Evolutionary conservation across 1,140 invertebrate species (phyloP), one percentile per base, ranked within the genome.

Genomic region (Papilio polyxenes): DNA sequence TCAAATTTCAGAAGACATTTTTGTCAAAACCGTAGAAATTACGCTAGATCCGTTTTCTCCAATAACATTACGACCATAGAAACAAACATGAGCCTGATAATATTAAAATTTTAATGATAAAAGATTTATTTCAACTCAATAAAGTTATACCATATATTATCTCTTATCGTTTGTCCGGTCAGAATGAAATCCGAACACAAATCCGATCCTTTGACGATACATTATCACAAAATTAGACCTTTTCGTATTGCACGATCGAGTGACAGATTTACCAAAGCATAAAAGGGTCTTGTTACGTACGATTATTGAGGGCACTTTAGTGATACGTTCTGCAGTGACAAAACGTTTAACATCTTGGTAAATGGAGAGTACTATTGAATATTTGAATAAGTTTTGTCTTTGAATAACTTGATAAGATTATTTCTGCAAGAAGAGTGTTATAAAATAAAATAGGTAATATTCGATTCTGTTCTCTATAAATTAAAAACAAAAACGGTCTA

Each of bases 131-230:
- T 69, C 65, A 37, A 37, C 11, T 11, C 65, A 37, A 69, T 11
- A 3, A 31, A 13, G 13, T 40, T 72, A 31, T 37, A 15, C n/a
- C 3, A 15, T 0, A 5, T 15, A 82, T 44, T 1, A 31, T 31
- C 81, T 82, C 82, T 87, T 86, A 87, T 87, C 85, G 48, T 53
- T 59, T 82, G 78, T 51, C 72, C 85, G 80, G 83, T 83, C 86
- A 87, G 84, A 86, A 85, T 87, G 88, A 82, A 85, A 83, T 87
- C 88, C 87, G 89, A 87, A 88, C 85, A 88, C 86, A 90, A 90
- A 92, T 92, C 91, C 91, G 90, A 91, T 90, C 86, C 75, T 75
- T 83, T 87, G 88, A 89, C 88, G 85, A 91, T 90, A 92, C 92
- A 90, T 90, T 89, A 91, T 92, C 91, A 88, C 89, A 85, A 86